Conservation (phyloP, 1,140 invertebrate species). For the Drusus annulatus region DNA sequence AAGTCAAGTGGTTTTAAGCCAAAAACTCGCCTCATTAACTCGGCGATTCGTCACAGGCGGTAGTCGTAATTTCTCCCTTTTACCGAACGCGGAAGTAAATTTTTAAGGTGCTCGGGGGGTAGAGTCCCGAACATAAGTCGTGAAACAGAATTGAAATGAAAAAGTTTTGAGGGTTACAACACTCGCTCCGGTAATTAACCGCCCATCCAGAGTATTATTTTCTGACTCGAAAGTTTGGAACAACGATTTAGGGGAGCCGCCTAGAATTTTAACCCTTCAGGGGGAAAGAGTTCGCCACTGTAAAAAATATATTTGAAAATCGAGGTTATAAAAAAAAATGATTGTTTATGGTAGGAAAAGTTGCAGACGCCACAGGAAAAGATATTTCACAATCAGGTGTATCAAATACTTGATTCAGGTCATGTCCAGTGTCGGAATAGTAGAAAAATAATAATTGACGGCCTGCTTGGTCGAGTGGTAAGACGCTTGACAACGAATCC, state of each 20-base stretch:
- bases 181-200: slow-evolving; percentile 38
- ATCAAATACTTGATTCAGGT: no score
- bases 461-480: no score
- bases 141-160: slow-evolving; percentile 38
- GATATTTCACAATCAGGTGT: no score
- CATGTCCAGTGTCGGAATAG: no score
- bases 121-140: slow-evolving; percentile 16
- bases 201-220: slow-evolving; percentile 28
- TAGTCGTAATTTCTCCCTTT: not conserved
- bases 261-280: slow-evolving; percentile 14
- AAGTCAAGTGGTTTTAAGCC: not conserved
- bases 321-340: not conserved
- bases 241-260: slow-evolving; percentile 15
- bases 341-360: no score
- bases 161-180: slow-evolving; percentile 16
- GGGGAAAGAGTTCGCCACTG: not conserved
- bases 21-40: not conserved
- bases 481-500: no score
- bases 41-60: not conserved
- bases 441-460: no score
- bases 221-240: slow-evolving; percentile 28
- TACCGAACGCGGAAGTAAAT: slow-evolving; percentile 2
- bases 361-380: no score
- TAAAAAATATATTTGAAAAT: not conserved
- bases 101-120: not conserved